Evolutionary conservation across 64 coral and sea anemone species (phyloP), one percentile per base, ranked within the genome.

Genomic region (Astreopora myriophthalma): DNA sequence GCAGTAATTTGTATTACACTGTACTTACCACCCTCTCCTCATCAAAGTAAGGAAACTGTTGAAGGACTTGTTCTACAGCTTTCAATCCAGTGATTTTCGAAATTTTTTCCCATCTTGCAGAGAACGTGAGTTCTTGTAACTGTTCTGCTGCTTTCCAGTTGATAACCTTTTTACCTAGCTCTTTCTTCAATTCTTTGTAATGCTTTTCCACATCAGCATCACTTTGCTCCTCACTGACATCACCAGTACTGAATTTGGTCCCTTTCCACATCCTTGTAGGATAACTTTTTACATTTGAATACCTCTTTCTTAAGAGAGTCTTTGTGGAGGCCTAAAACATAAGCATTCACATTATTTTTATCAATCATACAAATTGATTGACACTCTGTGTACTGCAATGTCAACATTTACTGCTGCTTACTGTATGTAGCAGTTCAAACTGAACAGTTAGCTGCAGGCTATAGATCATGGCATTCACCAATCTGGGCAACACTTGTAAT

Each of bases 131-230:
- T 19, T 20, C 39, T 39, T 75, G 72, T 28, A 75, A 23, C 23
- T 75, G 72, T 75, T 75, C 33, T 14, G 39, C 72, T 39, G 72
- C 72, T 75, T 75, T 75, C 72, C 72, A 75, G 34, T 75, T 75
- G 8, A 75, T n/a, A 19, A 13, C 34, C 72, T 75, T 75, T 34
- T 34, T 34, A 9, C 34, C 72, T 9, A 75, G 12, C 72, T 75
- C 72, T 39, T 75, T 75, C 34, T 39, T 75, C 19, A 75, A 34
- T 40, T 75, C 72, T 28, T 75, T 75, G 10, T 75, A 30, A 75
- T 75, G 33, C 34, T 75, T 75, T 75, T 75, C 29, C 2, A 75
- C 33, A 36, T 75, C 72, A 38, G 19, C 72, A 4, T 75, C 34
- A 19, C 33, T 75, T 14, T 22, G 39, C 1, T 75, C 33, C 19